Base-by-base conservation (phyloP, 1,140 invertebrate species). In the Zaprionus ornatus region DNA sequence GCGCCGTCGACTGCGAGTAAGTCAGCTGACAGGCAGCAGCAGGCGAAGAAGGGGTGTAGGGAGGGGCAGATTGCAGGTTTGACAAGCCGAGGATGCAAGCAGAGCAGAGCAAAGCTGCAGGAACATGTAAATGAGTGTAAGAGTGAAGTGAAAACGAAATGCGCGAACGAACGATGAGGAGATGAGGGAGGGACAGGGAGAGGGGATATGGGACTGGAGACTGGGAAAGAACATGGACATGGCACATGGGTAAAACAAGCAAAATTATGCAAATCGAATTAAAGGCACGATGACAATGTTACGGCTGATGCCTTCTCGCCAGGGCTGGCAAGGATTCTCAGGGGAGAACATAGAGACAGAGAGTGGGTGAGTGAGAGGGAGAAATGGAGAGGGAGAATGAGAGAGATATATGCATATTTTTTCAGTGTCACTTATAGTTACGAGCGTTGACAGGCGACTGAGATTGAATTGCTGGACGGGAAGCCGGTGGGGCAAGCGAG, bases 241-340 rank as follows among this genome's bases (percentile, higher is more conserved):
- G 40, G 77, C 48, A 19, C 60, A 64, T 56, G 68, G 27, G 12
- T 50, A 73, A 68, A 82, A 85, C 74, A 91, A 82, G 80, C 42
- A 77, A 91, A 91, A 85, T 91, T 88, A 90, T 91, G 88, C 79
- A 91, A 91, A 91, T 91, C 88, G 88, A 91, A 91, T 91, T 91
- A 91, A 88, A 75, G 73, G 23, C 60, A 80, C 66, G 74, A 77
- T 77, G 88, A 91, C 76, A 91, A 80, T 85, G 82, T 86, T 80
- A 86, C 86, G 78, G 77, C 68, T 80, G 66, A 48, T 75, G 23
- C 52, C 42, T 50, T 52, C 35, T 50, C 19, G 3, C 21, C 7
- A 4, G 17, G 56, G 12, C 21, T 65, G 79, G 60, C 63, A 68
- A 91, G 77, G 83, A 72, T 78, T 52, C 56, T 68, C 60, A 77